Conservation (phyloP, 2,888 invertebrate species). For the Holacanthella duospinosa region DNA sequence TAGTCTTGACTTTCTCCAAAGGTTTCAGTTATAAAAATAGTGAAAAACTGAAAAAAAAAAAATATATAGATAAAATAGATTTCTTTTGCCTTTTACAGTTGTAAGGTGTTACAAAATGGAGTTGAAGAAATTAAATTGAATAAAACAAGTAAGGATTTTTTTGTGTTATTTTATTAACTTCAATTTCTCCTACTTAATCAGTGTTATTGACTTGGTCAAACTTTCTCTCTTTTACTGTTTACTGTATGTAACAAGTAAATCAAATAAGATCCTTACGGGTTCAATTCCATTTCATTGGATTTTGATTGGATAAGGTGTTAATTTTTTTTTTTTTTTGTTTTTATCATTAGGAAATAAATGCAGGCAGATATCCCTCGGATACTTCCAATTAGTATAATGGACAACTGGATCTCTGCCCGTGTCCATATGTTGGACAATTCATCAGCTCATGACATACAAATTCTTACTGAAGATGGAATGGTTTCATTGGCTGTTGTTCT, state of each 20-base stretch:
- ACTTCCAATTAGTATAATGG: slow-evolving; percentile 1
- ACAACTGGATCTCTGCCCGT: slow-evolving; percentile 6
- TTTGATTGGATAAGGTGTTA: neutral
- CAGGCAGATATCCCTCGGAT: neutral
- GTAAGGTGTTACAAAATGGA: neutral
- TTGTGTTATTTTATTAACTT: no score
- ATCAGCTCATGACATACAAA: neutral
- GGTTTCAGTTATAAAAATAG: no score
- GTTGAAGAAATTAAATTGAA: neutral
- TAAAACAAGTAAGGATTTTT: neutral
- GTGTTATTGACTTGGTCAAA: neutral
- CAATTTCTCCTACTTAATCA: neutral
- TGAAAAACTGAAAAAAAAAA: no score
- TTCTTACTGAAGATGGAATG: slow-evolving; percentile 45
- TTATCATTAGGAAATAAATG: no score
- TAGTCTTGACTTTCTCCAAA: neutral
- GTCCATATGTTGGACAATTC: slow-evolving; percentile 5
- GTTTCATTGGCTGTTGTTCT: slow-evolving; percentile 55
- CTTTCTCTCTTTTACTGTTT: no score
- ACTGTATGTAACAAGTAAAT: no score
- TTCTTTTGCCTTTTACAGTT: neutral
- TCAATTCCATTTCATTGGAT: neutral
- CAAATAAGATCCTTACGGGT: neutral
- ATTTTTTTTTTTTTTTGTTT: neutral
- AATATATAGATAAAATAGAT: no score